Conservation (phyloP, 2,888 invertebrate species). For the Cantharis rufa region DNA sequence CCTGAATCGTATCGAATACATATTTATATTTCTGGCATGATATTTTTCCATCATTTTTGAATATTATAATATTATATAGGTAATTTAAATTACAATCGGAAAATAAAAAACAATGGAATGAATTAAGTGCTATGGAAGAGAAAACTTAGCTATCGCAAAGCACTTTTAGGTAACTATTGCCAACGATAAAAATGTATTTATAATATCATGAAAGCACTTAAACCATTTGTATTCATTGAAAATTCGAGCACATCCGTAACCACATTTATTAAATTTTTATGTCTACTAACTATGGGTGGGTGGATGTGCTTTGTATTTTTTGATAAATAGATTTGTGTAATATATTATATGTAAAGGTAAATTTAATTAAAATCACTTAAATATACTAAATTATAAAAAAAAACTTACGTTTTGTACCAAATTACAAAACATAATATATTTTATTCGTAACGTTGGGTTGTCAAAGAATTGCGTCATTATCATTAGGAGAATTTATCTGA, state of each 20-base stretch:
- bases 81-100: too few relatives aligned
- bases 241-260: neutral
- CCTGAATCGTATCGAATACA: too few relatives aligned
- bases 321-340: neutral
- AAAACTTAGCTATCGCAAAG: neutral
- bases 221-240: neutral
- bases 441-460: neutral
- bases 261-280: neutral
- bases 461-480: neutral
- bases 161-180: neutral
- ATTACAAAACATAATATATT: neutral
- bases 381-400: neutral
- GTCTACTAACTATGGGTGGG: neutral
- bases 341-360: neutral
- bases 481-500: conserved; percentile 12
- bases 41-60: too few relatives aligned
- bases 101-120: neutral
- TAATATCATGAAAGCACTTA: neutral
- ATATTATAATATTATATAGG: too few relatives aligned
- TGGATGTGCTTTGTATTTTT: neutral
- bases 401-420: neutral
- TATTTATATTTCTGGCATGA: too few relatives aligned
- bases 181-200: neutral
- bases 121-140: neutral
- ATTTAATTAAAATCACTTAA: neutral